Evolutionary conservation across 2,797 vertebrate species (phyloP), one percentile per base, ranked within the genome.

Genomic region (Mareca strepera): DNA sequence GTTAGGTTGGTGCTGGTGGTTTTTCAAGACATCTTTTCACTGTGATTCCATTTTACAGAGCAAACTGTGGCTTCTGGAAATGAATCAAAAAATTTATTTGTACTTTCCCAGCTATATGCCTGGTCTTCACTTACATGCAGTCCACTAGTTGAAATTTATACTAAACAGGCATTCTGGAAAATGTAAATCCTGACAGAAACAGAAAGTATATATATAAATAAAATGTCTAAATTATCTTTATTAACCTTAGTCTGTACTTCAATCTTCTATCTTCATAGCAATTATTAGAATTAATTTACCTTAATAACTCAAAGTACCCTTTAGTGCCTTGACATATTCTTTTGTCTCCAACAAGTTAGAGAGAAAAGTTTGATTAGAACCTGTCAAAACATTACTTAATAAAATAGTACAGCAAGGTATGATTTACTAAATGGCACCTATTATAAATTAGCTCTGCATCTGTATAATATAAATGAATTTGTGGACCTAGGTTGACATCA

Each of bases 281-380:
- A 96, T 93, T 95, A 92, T 64, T 59, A 64, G 82, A 93, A 96
- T 83, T 92, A 91, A 92, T 94, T 96, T 95, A 75, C 58, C 69
- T 81, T 93, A 92, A 88, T 92, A 90, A 88, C 43, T 78, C 46
- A 59, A 81, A 86, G 89, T 78, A 94, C 91, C 82, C 70, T 79
- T 90, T 94, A 91, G 60, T 64, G 56, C 44, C 52, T 90, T 91
- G 80, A 92, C 85, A 84, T 48, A 76, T 70, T 84, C 83, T 88
- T 90, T 88, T 91, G 87, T 94, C 91, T 96, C 63, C 39, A 56
- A 75, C 28, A 90, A 86, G 67, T 72, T 77, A 74, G 67, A 96
- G 82, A 93, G 67, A 86, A 80, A 94, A 95, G 87, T 94, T 94
- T 88, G 67, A 90, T 95, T 88, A 94, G 82, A 94, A 91, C 7